Evolutionary conservation across 2,797 vertebrate genomes (phyloP).

Genomic region (Borostomias antarcticus): DNA sequence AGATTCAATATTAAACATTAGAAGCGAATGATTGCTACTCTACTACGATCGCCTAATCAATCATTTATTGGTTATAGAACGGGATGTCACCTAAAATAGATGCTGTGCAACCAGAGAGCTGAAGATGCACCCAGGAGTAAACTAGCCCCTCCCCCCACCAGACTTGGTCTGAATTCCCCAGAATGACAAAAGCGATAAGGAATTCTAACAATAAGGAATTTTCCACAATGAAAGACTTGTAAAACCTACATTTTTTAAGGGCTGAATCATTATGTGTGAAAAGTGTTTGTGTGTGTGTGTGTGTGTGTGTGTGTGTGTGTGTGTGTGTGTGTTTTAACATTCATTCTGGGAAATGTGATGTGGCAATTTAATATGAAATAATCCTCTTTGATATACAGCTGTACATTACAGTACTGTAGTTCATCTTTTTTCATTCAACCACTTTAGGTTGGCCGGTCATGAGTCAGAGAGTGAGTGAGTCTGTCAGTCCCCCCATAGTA

Average conservation of each 20-base stretch:
- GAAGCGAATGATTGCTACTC: not conserved
- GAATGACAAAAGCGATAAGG: not conserved
- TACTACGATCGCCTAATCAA: not conserved
- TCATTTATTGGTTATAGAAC: not conserved
- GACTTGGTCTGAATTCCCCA: not conserved
- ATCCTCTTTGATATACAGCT: not conserved
- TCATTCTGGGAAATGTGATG: not conserved
- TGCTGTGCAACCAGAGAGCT: not conserved
- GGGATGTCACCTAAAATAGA: not conserved
- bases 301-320: not conserved
- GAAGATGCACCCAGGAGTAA: constrained; percentile 13
- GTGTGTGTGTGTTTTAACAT: too few relatives aligned
- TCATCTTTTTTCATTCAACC: too few relatives aligned
- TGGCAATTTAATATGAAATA: not conserved
- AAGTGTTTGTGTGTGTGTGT: not conserved
- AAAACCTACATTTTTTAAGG: not conserved
- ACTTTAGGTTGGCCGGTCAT: too few relatives aligned
- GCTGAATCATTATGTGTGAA: not conserved
- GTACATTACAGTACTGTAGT: not conserved
- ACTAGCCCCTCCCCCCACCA: not conserved
- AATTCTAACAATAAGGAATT: constrained; percentile 4
- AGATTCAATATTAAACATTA: too few relatives aligned
- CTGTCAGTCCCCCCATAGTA: too few relatives aligned
- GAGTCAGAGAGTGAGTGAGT: too few relatives aligned
- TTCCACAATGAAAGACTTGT: not conserved